Evolutionary conservation across 1,140 invertebrate genomes (phyloP).

Genomic region (Oryctes rhinoceros): DNA sequence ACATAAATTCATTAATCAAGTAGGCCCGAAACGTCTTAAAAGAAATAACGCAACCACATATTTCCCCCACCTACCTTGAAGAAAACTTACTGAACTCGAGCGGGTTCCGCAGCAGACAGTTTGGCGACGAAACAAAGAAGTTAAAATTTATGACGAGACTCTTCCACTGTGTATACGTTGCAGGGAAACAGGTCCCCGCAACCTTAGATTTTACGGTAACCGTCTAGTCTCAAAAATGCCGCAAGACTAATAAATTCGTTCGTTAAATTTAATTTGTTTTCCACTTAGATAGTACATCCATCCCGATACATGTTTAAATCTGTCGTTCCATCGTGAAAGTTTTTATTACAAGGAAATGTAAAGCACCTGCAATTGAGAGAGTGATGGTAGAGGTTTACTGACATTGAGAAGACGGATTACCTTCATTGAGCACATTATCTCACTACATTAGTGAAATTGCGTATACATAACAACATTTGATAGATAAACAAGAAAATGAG

Average conservation of each 20-base stretch:
- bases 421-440: too few species aligned
- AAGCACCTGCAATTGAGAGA: too few species aligned
- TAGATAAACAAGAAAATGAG: too few species aligned
- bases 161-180: background rate
- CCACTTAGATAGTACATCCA: too few species aligned
- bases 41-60: conserved; percentile 11
- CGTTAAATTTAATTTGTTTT: background rate
- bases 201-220: background rate
- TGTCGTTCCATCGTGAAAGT: too few species aligned
- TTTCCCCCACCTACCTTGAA: background rate
- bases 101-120: conserved; percentile 41
- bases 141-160: conserved; percentile 43
- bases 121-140: conserved; percentile 45
- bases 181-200: background rate
- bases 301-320: too few species aligned
- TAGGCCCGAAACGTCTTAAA: conserved; percentile 22
- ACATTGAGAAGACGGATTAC: too few species aligned
- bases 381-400: too few species aligned
- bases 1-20: conserved; percentile 38
- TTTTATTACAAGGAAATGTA: too few species aligned
- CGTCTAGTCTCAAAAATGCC: background rate
- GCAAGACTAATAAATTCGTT: background rate
- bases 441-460: too few species aligned
- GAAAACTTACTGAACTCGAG: conserved; percentile 17
- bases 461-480: too few species aligned